A percentile compares a stretch with the other conserved stretches of the same genome.
These are phyloP conservation scores for Imbricaverruca yamaguchii DNA, from an alignment of 2,888 invertebrate species.

Conservation along the genomic window DNA sequence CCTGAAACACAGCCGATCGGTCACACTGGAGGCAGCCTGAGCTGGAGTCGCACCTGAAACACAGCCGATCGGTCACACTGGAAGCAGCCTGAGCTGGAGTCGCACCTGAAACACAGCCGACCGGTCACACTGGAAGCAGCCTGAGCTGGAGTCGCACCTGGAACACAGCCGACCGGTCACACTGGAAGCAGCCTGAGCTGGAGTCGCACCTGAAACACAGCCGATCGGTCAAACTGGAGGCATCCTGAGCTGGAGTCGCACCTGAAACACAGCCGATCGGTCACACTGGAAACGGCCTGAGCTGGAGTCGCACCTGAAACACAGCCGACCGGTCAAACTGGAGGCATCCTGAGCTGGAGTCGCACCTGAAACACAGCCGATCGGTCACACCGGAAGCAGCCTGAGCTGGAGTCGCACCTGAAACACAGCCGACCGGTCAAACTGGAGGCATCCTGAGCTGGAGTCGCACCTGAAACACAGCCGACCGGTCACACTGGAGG, in stretches of 20 bases:
- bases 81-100: constrained; percentile 53
- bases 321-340: constrained; percentile 44
- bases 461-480: constrained; percentile 27
- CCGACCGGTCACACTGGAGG: constrained; percentile 48
- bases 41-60: constrained; percentile 29
- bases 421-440: too few species aligned
- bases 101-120: constrained; percentile 25
- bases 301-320: constrained; percentile 29
- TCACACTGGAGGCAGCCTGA: constrained; percentile 62
- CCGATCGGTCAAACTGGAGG: constrained; percentile 48
- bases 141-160: constrained; percentile 41
- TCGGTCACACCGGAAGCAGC: constrained; percentile 55
- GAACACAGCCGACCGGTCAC: too few species aligned
- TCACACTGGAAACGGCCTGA: constrained; percentile 63
- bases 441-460: constrained; percentile 61
- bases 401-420: constrained; percentile 41
- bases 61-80: constrained; percentile 44
- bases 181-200: constrained; percentile 61
- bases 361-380: constrained; percentile 25
- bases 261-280: constrained; percentile 15
- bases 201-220: constrained; percentile 27
- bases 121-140: constrained; percentile 57
- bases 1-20: constrained; percentile 15
- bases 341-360: constrained; percentile 53
- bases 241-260: constrained; percentile 50